Evolutionary conservation across 30 jellyfish, hydroid and myxozoan genomes (phyloP).

Genomic region (Phacellophora camtschatica): DNA sequence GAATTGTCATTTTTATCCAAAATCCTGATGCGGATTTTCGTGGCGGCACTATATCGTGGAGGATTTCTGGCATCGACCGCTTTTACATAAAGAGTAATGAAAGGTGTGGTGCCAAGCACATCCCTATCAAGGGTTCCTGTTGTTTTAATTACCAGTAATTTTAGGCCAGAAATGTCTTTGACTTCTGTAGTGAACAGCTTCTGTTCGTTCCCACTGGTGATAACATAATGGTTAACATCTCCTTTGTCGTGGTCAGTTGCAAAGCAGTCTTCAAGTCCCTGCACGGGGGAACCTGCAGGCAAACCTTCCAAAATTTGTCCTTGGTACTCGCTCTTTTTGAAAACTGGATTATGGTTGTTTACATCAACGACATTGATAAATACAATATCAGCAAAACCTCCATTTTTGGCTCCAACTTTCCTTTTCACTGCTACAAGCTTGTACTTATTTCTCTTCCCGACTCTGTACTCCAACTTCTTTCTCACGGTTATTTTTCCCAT

Average conservation of each 20-base stretch:
- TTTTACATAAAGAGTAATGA: constrained; percentile 60
- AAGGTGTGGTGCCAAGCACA: constrained; percentile 86
- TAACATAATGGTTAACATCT: constrained; percentile 58
- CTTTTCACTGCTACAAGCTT: constrained; percentile 67
- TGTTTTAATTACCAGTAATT: constrained; percentile 75
- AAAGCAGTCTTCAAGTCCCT: constrained; percentile 92
- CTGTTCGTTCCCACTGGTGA: constrained; percentile 63
- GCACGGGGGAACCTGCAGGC: constrained; percentile 84
- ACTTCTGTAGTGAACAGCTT: constrained; percentile 64
- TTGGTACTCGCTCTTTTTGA: constrained; percentile 58
- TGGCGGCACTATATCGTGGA: constrained; percentile 37
- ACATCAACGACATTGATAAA: constrained; percentile 61
- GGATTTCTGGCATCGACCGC: constrained; percentile 95
- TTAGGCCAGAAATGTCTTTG: constrained; percentile 66
- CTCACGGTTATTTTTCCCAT: constrained; percentile 69
- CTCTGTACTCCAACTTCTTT: constrained; percentile 49
- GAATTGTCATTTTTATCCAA: constrained; percentile 82
- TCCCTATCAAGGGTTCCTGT: constrained; percentile 85
- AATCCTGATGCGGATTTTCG: constrained; percentile 59
- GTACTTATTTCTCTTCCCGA: constrained; percentile 60
- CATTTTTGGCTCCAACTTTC: constrained; percentile 51
- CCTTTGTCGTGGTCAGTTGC: constrained; percentile 92
- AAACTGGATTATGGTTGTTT: constrained; percentile 81
- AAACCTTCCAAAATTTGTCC: constrained; percentile 86
- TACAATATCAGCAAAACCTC: constrained; percentile 72